Evolutionary conservation across 2,113 vertebrate species (phyloP), one percentile per base, ranked within the genome.

Genomic region (Pangasianodon hypophthalmus): DNA sequence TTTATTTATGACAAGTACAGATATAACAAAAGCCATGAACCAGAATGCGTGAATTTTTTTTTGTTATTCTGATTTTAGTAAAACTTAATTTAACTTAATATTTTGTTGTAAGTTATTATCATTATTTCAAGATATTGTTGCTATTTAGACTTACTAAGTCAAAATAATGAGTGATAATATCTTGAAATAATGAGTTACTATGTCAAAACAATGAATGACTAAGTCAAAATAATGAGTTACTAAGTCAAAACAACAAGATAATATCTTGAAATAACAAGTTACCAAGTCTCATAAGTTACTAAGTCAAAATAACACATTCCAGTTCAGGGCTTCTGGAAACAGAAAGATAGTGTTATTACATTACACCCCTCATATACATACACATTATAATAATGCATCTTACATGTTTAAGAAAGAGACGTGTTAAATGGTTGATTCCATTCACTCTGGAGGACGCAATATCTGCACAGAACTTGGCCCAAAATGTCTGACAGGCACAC

Each of bases 401-500:
- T 24, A 37, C n/a, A 24, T 10, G 1, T 60, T 41, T 41, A 32
- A 54, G 48, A 83, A 84, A 21, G 32, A 56, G 37, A 64, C 0
- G 2, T 32, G 18, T 58, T 44, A 54, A 44, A 87, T 6, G 18
- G 2, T 54, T 81, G 50, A 7, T 80, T 80, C 5, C 26, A 81
- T 84, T 60, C 50, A 62, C 41, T 75, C 88, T 64, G 44, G 18
- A 64, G 44, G 44, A 85, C 48, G 56, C 44, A 29, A 9, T 75
- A n/a, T 52, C 67, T 62, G 52, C 50, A 79, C 71, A 89, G 54
- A 64, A 29, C 64, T n/a, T 84, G 88, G 88, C 69, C 88, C 88
- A 89, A 85, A 85, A 85, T 85, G 71, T 89, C 88, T 85, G 48
- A 52, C 71, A 89, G 83, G 54, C 67, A 89, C 56, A 48, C 88